These are phyloP conservation scores for Trichonephila clavata DNA, from an alignment of 1,140 invertebrate genomes.

Conservation along the genomic window DNA sequence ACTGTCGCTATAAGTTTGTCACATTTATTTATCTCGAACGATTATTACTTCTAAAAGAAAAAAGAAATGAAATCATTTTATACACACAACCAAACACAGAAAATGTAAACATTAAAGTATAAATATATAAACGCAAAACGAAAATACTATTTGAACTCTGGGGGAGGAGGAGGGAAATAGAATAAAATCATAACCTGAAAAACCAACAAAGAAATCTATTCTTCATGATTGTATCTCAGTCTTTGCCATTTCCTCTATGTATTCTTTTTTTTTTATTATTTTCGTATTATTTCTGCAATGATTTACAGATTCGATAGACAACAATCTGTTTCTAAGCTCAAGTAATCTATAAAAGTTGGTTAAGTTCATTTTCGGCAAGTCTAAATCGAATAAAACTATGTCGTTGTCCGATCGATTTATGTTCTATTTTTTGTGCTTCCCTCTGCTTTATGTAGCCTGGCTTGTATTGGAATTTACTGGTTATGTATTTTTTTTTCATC, in stretches of 20 bases:
- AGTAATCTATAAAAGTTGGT: slow-evolving; percentile 67
- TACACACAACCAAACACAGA: neutral
- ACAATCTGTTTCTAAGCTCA: slow-evolving; percentile 50
- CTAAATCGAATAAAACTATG: slow-evolving; percentile 64
- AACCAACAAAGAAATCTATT: slow-evolving; percentile 10
- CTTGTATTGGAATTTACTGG: slow-evolving; percentile 50
- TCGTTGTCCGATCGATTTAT: slow-evolving; percentile 1
- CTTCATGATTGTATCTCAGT: slow-evolving; percentile 39
- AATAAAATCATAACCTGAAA: neutral
- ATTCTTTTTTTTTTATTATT: slow-evolving; percentile 30
- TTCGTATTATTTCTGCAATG: slow-evolving; percentile 53
- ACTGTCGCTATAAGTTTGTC: neutral
- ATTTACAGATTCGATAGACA: slow-evolving; percentile 39
- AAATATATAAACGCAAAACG: neutral
- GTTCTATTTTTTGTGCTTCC: slow-evolving; percentile 33
- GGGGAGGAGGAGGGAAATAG: neutral
- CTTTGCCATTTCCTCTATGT: slow-evolving; percentile 11
- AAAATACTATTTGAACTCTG: neutral
- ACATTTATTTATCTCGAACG: neutral
- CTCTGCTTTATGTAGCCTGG: neutral
- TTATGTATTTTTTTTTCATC: slow-evolving; percentile 39
- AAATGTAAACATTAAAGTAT: neutral
- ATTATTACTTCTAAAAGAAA: neutral
- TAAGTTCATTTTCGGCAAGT: slow-evolving; percentile 50
- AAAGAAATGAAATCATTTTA: neutral